phyloP scores from a whole-genome alignment of 2,797 vertebrate species.

The Prunella strophiata region DNA sequence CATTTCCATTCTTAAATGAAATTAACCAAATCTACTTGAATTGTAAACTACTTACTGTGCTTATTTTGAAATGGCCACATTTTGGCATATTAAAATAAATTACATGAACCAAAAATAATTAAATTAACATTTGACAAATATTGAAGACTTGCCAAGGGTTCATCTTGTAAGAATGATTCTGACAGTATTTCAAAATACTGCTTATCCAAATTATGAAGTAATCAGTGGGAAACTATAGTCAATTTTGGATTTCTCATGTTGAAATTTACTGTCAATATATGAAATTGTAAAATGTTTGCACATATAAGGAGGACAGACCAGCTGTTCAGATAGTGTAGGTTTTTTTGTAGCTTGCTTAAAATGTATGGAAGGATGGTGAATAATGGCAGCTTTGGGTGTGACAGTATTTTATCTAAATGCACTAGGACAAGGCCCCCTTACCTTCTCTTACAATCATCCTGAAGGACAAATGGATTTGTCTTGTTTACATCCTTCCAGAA shows the following conservation, averaged over 20 bases:
- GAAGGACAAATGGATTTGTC: neutral
- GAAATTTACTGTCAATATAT: neutral
- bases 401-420: neutral
- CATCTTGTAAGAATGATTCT: neutral
- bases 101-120: neutral
- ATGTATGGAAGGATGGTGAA: neutral
- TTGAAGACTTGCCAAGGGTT: neutral
- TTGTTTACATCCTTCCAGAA: neutral
- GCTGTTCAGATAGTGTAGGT: neutral
- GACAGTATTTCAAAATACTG: neutral
- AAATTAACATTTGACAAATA: neutral
- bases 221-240: neutral
- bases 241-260: neutral
- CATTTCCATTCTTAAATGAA: slow-evolving; percentile 9
- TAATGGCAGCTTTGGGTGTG: neutral
- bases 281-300: neutral
- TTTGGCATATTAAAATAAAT: slow-evolving; percentile 1
- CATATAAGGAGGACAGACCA: neutral
- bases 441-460: neutral
- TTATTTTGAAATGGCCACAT: neutral
- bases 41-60: neutral
- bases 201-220: neutral
- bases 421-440: neutral
- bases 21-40: neutral
- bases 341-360: neutral